phyloP scores from a whole-genome alignment of 1,140 invertebrate species.

The Zaprionus africanus region DNA sequence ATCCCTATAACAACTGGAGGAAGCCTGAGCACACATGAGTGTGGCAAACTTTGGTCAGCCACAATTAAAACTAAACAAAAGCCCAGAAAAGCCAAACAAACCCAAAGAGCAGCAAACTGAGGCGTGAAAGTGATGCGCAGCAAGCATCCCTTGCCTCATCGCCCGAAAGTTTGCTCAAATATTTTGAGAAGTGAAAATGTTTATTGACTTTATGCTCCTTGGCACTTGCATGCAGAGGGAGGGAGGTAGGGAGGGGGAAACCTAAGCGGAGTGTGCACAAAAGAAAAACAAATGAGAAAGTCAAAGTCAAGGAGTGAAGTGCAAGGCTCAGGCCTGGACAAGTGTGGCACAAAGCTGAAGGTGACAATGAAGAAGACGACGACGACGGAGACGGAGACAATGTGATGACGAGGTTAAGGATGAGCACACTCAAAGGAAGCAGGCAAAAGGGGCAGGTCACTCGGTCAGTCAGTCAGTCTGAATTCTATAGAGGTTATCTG shows the following conservation, averaged over 20 bases:
- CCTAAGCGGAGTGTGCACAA: background rate
- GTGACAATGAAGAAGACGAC: constrained; percentile 1
- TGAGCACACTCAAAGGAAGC: background rate
- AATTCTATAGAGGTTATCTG: background rate
- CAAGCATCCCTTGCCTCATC: no score
- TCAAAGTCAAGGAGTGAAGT: constrained; percentile 3
- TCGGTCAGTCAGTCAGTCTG: background rate
- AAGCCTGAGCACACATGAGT: background rate
- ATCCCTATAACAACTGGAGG: no score
- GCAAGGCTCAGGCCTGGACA: background rate
- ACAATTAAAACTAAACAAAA: constrained; percentile 3
- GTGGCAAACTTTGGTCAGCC: background rate
- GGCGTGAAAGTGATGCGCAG: background rate
- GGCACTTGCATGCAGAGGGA: background rate
- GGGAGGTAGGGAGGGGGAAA: background rate
- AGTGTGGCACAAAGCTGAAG: background rate
- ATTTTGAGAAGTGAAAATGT: constrained; percentile 1
- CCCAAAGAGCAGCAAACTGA: background rate
- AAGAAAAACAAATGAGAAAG: constrained; percentile 6
- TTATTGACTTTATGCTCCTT: background rate
- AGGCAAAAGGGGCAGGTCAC: background rate
- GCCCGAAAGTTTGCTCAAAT: background rate
- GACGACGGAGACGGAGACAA: background rate
- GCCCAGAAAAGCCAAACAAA: background rate
- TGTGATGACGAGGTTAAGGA: background rate